Evolutionary conservation across 2,888 invertebrate genomes (phyloP).

Genomic region (Poecilobothrus nobilitatus): DNA sequence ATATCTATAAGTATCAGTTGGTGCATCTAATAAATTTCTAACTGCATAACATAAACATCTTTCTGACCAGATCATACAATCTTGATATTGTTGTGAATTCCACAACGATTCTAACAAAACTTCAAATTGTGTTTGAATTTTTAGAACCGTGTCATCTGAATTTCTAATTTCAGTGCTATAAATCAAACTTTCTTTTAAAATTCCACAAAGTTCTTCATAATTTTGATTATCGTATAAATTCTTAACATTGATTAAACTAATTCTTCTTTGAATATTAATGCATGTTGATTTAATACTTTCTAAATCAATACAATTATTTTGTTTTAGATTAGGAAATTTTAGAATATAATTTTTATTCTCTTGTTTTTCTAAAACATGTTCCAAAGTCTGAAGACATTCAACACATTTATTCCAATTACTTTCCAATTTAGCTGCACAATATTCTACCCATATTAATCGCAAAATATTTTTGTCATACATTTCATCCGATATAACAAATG

Average conservation of each 20-base stretch:
- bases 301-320: constrained; percentile 46
- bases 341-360: constrained; percentile 35
- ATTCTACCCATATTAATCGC: constrained; percentile 50
- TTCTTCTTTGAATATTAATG: constrained; percentile 48
- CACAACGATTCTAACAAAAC: constrained; percentile 59
- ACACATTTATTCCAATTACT: constrained; percentile 48
- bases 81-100: constrained; percentile 52
- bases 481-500: constrained; percentile 35
- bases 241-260: constrained; percentile 55
- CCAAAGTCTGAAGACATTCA: constrained; percentile 34
- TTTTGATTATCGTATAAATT: constrained; percentile 56
- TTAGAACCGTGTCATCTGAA: constrained; percentile 26
- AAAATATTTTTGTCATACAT: constrained; percentile 45
- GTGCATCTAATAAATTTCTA: constrained; percentile 50
- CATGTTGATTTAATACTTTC: constrained; percentile 46
- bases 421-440: constrained; percentile 48
- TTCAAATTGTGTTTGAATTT: constrained; percentile 30
- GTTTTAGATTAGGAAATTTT: constrained; percentile 48
- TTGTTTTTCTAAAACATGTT: constrained; percentile 27
- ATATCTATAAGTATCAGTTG: constrained; percentile 37
- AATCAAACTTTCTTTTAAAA: constrained; percentile 49
- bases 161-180: constrained; percentile 33
- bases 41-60: constrained; percentile 66
- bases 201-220: constrained; percentile 57
- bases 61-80: constrained; percentile 70